These are phyloP conservation scores for Cyprinodon brontotheroides DNA, from an alignment of 2,113 vertebrate genomes.

Conservation along the genomic window DNA sequence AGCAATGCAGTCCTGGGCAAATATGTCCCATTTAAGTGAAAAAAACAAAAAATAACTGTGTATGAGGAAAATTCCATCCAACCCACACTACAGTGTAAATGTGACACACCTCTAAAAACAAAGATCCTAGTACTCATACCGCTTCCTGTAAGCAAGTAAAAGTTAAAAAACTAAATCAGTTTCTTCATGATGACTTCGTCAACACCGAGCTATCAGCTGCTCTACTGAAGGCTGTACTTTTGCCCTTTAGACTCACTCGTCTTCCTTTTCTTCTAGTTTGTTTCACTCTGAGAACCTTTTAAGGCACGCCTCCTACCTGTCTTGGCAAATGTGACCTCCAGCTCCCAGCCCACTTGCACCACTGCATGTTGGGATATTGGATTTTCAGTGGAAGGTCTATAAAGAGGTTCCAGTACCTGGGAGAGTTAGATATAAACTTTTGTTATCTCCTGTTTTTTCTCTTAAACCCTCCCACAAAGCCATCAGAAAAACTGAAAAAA, in stretches of 20 bases:
- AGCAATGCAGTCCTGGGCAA: neutral
- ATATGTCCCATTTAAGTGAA: neutral
- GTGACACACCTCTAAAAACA: neutral
- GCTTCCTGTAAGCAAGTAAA: neutral
- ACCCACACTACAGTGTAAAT: neutral
- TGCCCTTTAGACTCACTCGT: slow-evolving; percentile 60
- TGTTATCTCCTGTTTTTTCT: neutral
- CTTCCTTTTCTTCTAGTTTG: slow-evolving; percentile 12
- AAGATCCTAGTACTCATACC: slow-evolving; percentile 5
- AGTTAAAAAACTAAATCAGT: slow-evolving; percentile 2
- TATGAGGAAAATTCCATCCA: neutral
- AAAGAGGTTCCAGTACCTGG: slow-evolving; percentile 20
- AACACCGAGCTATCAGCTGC: neutral
- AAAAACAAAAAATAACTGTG: neutral
- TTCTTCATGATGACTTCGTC: slow-evolving; percentile 10
- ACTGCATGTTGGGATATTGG: slow-evolving; percentile 83
- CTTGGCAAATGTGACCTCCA: slow-evolving; percentile 68
- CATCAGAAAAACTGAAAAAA: neutral
- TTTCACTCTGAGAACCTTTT: slow-evolving; percentile 30
- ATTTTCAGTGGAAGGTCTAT: slow-evolving; percentile 56
- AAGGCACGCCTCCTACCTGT: slow-evolving; percentile 76
- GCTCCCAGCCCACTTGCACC: slow-evolving; percentile 74
- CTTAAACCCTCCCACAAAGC: neutral
- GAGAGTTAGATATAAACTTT: slow-evolving; percentile 15
- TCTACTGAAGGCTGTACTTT: slow-evolving; percentile 2